Evolutionary conservation across 2,888 invertebrate species (phyloP).

Genomic region (Scrobipalpa costella): DNA sequence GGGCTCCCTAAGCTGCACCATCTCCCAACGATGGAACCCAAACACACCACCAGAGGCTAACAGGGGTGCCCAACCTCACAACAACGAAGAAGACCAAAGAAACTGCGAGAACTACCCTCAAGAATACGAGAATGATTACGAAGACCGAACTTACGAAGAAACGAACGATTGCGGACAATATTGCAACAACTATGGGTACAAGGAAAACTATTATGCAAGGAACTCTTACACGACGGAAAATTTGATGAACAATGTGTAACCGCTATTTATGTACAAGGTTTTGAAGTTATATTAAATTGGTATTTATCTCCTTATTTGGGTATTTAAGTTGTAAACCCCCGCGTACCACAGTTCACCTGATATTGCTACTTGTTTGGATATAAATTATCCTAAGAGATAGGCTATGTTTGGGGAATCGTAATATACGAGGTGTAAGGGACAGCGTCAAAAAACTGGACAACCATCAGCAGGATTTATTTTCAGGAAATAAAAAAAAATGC

Average conservation of each 20-base stretch:
- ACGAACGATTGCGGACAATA: slow-evolving; percentile 61
- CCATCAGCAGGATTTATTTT: too few relatives aligned
- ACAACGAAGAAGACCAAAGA: slow-evolving; percentile 28
- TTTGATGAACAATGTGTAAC: slow-evolving; percentile 57
- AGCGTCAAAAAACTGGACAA: too few relatives aligned
- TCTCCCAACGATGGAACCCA: slow-evolving; percentile 72
- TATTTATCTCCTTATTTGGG: not conserved
- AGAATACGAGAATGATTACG: slow-evolving; percentile 70
- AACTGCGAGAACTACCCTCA: slow-evolving; percentile 50
- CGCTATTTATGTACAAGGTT: not conserved
- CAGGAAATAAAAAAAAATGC: too few relatives aligned
- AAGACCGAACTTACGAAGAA: slow-evolving; percentile 65
- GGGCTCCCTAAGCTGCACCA: slow-evolving; percentile 70
- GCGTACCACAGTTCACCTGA: too few relatives aligned
- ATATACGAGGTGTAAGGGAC: too few relatives aligned
- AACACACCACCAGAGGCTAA: slow-evolving; percentile 45
- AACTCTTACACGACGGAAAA: slow-evolving; percentile 60
- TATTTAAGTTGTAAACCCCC: too few relatives aligned
- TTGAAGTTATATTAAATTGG: slow-evolving; percentile 4
- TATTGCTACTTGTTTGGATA: too few relatives aligned
- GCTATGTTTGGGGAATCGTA: too few relatives aligned
- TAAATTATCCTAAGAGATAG: too few relatives aligned
- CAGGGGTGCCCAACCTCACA: slow-evolving; percentile 36
- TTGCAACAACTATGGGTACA: slow-evolving; percentile 68
- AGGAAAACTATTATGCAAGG: slow-evolving; percentile 68